Evolutionary conservation across 2,888 invertebrate species (phyloP), one percentile per base, ranked within the genome.

Genomic region (Chloroclysta siterata): DNA sequence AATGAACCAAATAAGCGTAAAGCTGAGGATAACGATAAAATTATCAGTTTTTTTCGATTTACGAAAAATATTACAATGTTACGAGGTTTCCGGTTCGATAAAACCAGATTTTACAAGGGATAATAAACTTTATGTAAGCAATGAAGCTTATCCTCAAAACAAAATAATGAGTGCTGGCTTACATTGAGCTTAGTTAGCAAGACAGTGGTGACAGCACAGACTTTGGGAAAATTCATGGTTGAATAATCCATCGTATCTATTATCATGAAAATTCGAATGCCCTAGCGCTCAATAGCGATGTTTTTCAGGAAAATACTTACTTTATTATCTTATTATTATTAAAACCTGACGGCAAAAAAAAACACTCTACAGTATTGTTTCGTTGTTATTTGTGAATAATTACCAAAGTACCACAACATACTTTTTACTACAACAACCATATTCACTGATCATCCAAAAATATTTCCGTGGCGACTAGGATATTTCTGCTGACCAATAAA

Each of bases 21-120:
- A 62, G 61, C 54, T 58, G 58, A 54, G 65, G 61, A 65, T 65
- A 61, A 65, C 47, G 48, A 53, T 51, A 47, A 63, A 52, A 58
- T 65, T 61, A 57, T 52, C 53, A 28, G 65, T 61, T 65, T 60
- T 61, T 47, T 41, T 39, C 39, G 53, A 8, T 10, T 33, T 36
- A 57, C 36, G 14, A 64, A 64, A 39, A 60, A 53, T 17, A 50
- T 53, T 39, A 56, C 7, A 41, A 51, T 44, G 44, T 53, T 60
- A n/a, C 53, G 58, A 52, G 50, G 36, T 60, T 63, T 59, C 65
- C 59, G 60, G 53, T 53, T 66, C 58, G 10, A 57, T 52, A 44
- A 44, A 56, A 60, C 56, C 60, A 48, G 57, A 41, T 60, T 65
- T 60, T 65, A 57, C 44, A 48, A 15, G 46, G 44, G 56, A 53